Evolutionary conservation across 2,888 invertebrate genomes (phyloP).

Genomic region (Cremastinae sp.): DNA sequence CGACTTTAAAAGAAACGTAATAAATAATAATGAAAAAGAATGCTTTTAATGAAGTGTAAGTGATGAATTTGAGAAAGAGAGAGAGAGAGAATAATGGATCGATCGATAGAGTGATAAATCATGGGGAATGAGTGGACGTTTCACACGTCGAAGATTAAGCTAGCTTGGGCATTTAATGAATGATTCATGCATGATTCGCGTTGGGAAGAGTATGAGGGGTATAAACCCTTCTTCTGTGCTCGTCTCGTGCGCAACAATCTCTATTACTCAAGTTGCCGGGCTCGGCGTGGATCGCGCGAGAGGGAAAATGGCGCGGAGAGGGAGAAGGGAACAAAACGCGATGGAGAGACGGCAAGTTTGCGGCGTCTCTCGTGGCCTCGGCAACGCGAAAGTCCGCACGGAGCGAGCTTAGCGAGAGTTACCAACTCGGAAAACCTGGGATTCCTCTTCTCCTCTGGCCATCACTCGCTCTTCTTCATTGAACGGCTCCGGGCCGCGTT

Average conservation of each 20-base stretch:
- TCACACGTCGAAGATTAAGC: slow-evolving; percentile 29
- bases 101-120: slow-evolving; percentile 2
- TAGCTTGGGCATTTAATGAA: slow-evolving; percentile 33
- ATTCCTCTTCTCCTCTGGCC: slow-evolving; percentile 18
- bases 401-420: slow-evolving; percentile 69
- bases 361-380: neutral
- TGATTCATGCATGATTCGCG: slow-evolving; percentile 36
- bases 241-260: slow-evolving; percentile 58
- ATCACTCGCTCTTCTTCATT: neutral
- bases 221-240: slow-evolving; percentile 46
- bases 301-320: slow-evolving; percentile 27
- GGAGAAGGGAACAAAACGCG: slow-evolving; percentile 16
- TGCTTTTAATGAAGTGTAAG: neutral
- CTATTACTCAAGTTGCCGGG: slow-evolving; percentile 55
- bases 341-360: slow-evolving; percentile 61
- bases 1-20: too few species aligned
- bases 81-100: neutral
- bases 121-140: slow-evolving; percentile 9
- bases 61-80: too few species aligned
- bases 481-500: slow-evolving; percentile 17
- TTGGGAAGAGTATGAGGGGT: slow-evolving; percentile 10
- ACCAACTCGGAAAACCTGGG: slow-evolving; percentile 63
- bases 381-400: slow-evolving; percentile 66
- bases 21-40: too few species aligned
- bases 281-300: slow-evolving; percentile 1